phyloP scores from a whole-genome alignment of 2,113 vertebrate species.

The Progne subis region DNA sequence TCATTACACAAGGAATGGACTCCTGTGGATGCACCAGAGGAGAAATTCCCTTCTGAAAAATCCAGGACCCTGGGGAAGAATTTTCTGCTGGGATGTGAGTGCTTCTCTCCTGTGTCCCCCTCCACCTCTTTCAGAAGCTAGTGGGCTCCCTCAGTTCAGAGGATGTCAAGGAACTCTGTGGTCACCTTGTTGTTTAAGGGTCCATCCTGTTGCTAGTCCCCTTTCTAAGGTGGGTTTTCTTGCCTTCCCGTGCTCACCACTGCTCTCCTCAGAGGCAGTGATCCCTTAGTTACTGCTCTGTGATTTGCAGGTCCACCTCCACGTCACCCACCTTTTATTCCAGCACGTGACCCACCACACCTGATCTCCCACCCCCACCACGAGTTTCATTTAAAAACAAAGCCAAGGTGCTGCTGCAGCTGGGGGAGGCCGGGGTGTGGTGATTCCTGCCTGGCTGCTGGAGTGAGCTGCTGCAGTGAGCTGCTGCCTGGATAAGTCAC shows the following conservation, averaged over 20 bases:
- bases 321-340: not conserved
- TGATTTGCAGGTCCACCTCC: not conserved
- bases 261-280: not conserved
- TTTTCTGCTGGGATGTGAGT: not conserved
- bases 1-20: not conserved
- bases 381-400: not conserved
- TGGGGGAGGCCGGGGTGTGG: not conserved
- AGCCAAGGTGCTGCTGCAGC: not conserved
- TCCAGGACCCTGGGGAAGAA: not conserved
- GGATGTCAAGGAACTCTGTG: not conserved
- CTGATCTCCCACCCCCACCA: rapidly evolving
- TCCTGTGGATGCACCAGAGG: rapidly evolving
- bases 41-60: not conserved
- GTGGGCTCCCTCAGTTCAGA: not conserved
- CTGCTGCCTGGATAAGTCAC: slow-evolving; percentile 25
- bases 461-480: not conserved
- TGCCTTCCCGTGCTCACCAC: not conserved
- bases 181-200: not conserved
- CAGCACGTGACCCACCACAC: rapidly evolving
- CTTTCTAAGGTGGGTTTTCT: not conserved
- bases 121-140: not conserved
- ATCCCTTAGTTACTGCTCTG: not conserved
- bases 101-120: not conserved
- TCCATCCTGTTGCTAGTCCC: not conserved
- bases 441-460: not conserved